These are phyloP conservation scores for Adela reaumurella DNA, from an alignment of 2,888 invertebrate species.

Conservation along the genomic window DNA sequence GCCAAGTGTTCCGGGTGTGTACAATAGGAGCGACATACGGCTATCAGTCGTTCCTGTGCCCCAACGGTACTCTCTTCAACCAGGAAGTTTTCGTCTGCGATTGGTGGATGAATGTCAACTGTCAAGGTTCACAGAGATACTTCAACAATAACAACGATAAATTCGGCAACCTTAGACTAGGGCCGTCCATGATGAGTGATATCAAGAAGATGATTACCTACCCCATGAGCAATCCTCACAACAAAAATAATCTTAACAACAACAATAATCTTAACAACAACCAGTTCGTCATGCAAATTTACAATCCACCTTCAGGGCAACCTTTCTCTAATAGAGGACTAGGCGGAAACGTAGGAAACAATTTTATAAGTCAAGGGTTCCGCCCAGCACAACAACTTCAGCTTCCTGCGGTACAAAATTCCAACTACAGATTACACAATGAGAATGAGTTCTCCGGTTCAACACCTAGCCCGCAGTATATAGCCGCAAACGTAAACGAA, in stretches of 20 bases:
- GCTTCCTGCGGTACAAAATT: slow-evolving; percentile 20
- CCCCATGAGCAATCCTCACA: slow-evolving; percentile 41
- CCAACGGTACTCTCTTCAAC: slow-evolving; percentile 65
- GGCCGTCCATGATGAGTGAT: slow-evolving; percentile 54
- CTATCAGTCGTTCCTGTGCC: slow-evolving; percentile 63
- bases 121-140: slow-evolving; percentile 37
- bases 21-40: slow-evolving; percentile 51
- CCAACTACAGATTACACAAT: slow-evolving; percentile 17
- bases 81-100: slow-evolving; percentile 64
- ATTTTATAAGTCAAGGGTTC: slow-evolving; percentile 25
- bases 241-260: slow-evolving; percentile 28
- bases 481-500: slow-evolving; percentile 23
- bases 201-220: slow-evolving; percentile 56
- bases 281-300: slow-evolving; percentile 34
- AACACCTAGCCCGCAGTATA: slow-evolving; percentile 32
- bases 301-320: slow-evolving; percentile 39
- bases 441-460: slow-evolving; percentile 30
- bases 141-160: slow-evolving; percentile 40
- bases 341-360: slow-evolving; percentile 25
- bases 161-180: slow-evolving; percentile 42
- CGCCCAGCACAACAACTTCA: slow-evolving; percentile 30
- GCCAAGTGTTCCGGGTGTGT: slow-evolving; percentile 66
- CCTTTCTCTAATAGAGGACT: slow-evolving; percentile 32
- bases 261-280: slow-evolving; percentile 28
- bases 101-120: slow-evolving; percentile 68